Base-by-base conservation (phyloP, 2,797 vertebrate species). In the Alosa sapidissima region DNA sequence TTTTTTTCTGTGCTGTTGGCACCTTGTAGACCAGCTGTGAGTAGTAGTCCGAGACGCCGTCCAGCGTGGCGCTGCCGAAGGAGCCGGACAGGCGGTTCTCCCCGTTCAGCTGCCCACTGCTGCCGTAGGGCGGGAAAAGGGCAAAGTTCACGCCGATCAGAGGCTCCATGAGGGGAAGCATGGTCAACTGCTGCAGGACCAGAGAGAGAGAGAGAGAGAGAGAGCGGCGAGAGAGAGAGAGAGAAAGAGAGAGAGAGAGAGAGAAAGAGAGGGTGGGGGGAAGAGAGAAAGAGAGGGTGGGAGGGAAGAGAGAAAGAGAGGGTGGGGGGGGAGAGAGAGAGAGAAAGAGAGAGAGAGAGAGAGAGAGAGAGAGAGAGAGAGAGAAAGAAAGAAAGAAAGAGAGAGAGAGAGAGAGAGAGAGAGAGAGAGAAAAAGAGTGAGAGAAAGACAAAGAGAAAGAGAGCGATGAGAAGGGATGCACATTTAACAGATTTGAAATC, bases 11-110 rank as follows among this genome's bases (percentile, higher is more conserved):
- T 47, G 72, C 41, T 1, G 3, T 19, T 21, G 72, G 41, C 81
- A 99, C 98, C 98, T 99, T 99, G 94, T 97, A 97, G 87, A 98
- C 97, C 85, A 99, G 96, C 89, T 99, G 97, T 16, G 98, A 97
- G 95, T 99, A 99, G 95, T 97, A 99, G 94, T 99, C 98, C 0
- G 96, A 96, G 83, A 97, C 95, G 72, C 98, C 97, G 9, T 98
- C 97, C 91, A 99, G 94, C 75, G 95, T 95, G 36, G 96, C 98
- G 72, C 95, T 98, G 68, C 98, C 98, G 85, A 99, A 99, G 89
- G 96, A 94, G 87, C 98, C 98, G 0, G 95, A 95, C 83, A 99
- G 97, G 9, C 94, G 91, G 89, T 94, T 98, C 92, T 97, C 97
- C 90, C 95, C 94, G 89, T 93, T 96, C 88, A 98, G 90, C 55